Percentiles rank a stretch among this genome's conserved stretches.
These are phyloP conservation scores for Vulpes vulpes DNA, from an alignment of 2,113 vertebrate genomes.

Conservation along the genomic window DNA sequence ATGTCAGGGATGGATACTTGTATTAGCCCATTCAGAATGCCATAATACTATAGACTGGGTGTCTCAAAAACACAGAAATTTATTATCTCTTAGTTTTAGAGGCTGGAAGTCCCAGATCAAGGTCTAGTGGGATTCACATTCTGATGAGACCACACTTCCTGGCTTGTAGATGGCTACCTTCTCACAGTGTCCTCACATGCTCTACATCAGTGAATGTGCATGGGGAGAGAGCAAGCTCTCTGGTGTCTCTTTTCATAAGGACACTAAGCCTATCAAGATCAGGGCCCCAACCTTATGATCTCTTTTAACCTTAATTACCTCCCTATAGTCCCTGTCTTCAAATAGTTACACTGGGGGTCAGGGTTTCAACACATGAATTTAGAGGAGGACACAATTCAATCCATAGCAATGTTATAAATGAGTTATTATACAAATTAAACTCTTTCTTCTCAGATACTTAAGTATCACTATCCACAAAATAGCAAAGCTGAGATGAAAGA, in stretches of 20 bases:
- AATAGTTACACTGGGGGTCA: background rate
- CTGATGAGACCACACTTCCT: background rate
- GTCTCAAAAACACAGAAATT: background rate
- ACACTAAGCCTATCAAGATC: background rate
- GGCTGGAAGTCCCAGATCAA: background rate
- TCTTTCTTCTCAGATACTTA: background rate
- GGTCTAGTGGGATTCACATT: background rate
- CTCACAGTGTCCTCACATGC: background rate
- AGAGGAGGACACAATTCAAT: background rate
- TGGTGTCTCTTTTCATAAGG: background rate
- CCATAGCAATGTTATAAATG: background rate
- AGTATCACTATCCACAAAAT: background rate
- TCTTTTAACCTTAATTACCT: background rate
- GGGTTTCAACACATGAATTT: background rate
- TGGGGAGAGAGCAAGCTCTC: background rate
- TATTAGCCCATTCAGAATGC: background rate
- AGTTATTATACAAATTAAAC: background rate
- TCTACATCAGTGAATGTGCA: background rate
- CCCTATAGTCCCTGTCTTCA: background rate
- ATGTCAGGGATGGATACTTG: background rate
- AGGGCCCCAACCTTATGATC: background rate
- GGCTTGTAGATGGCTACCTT: background rate
- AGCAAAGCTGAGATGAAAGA: constrained; percentile 12
- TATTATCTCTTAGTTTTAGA: background rate
- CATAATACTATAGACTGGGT: background rate